Conservation (phyloP, 2,888 invertebrate genomes). For the Parelbella ahira region DNA sequence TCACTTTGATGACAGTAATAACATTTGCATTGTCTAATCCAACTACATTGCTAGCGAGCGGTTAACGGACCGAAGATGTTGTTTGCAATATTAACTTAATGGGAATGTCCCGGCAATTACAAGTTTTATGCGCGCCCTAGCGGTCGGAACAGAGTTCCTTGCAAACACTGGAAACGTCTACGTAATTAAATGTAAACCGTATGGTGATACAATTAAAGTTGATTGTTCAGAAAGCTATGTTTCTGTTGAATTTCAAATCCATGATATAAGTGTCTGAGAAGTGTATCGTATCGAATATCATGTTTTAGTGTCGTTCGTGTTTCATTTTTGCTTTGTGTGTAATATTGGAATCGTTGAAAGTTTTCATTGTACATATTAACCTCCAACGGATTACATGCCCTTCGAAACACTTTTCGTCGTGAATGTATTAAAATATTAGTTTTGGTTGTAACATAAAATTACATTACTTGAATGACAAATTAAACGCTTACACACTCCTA, state of each 20-base stretch:
- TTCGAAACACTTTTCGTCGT: no score
- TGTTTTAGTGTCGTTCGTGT: slow-evolving; percentile 15
- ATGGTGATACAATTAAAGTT: not conserved
- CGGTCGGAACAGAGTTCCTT: slow-evolving; percentile 8
- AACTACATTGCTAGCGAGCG: slow-evolving; percentile 27
- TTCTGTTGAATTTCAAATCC: no score
- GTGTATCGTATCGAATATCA: slow-evolving; percentile 9
- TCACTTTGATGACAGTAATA: slow-evolving; percentile 28
- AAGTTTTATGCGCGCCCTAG: slow-evolving; percentile 25
- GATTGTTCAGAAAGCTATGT: not conserved
- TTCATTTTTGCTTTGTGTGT: slow-evolving; percentile 10
- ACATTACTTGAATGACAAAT: no score
- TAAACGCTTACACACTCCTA: no score
- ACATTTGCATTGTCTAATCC: slow-evolving; percentile 28
- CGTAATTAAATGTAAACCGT: slow-evolving; percentile 23
- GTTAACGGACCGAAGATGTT: slow-evolving; percentile 24
- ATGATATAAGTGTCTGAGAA: slow-evolving; percentile 3
- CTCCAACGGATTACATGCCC: no score
- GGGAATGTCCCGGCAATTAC: slow-evolving; percentile 31
- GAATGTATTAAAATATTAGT: no score
- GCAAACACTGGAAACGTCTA: slow-evolving; percentile 21
- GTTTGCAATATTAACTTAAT: slow-evolving; percentile 28
- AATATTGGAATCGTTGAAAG: not conserved
- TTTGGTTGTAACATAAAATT: no score
- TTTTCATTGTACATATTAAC: slow-evolving; percentile 5